Evolutionary conservation across 2,113 vertebrate species (phyloP).

Genomic region (Mirza zaza): DNA sequence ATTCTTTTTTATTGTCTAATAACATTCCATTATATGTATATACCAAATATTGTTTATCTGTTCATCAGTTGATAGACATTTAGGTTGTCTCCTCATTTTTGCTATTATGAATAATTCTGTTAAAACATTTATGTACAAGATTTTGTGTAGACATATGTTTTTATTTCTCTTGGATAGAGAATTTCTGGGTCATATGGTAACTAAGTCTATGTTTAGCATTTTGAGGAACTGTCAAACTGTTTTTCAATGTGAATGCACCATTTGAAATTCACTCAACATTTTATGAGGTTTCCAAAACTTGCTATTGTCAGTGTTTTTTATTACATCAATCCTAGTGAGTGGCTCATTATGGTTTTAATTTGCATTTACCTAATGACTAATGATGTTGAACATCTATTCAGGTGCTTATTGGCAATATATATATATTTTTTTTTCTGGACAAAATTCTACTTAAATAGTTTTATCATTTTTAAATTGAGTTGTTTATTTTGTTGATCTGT

Average conservation of each 20-base stretch:
- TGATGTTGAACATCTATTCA: not conserved
- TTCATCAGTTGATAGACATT: not conserved
- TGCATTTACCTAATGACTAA: not conserved
- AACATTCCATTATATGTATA: not conserved
- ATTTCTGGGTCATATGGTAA: not conserved
- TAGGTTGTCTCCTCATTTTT: not conserved
- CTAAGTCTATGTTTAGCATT: not conserved
- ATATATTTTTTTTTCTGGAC: not conserved
- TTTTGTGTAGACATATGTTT: not conserved
- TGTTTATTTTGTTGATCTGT: not conserved
- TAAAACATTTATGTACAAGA: not conserved
- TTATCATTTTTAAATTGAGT: not conserved
- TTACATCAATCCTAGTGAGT: not conserved
- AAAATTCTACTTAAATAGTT: not conserved
- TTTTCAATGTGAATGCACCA: not conserved
- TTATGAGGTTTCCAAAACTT: not conserved
- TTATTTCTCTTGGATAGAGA: not conserved
- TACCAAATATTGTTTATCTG: not conserved
- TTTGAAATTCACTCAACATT: not conserved
- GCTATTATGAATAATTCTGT: not conserved
- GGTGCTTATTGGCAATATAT: not conserved
- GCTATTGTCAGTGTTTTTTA: not conserved
- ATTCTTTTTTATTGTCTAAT: not conserved
- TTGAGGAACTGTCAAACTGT: not conserved
- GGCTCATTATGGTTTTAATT: not conserved